Base-by-base conservation (phyloP, 1,140 invertebrate species). In the Callitettix versicolor region DNA sequence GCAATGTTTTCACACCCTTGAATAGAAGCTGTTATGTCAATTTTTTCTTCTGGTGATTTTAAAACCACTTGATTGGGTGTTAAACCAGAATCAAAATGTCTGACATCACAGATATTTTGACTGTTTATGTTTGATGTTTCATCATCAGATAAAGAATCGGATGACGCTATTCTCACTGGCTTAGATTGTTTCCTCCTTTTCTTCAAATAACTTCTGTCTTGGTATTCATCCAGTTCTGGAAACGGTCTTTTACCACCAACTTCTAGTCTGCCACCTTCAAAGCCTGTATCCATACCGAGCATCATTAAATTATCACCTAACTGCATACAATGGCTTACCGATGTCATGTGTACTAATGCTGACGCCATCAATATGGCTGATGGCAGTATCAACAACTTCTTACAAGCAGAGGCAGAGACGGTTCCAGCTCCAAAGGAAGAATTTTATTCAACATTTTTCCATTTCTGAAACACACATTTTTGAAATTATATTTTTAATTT, bases 171-270 rank as follows among this genome's bases (percentile, higher is more conserved):
- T 49, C 64, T 55, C 0, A 61, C 59, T 1, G 64, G 64, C 47
- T 64, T 65, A 2, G 62, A 60, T 47, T 65, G 64, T 52, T 65
- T 65, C 21, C 63, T 54, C 30, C 64, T 58, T 42, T 65, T 65
- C 41, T 65, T 65, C 4, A 60, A 40, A 42, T 63, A 56, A 26
- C 30, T 47, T 46, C 57, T 54, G 15, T 62, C 60, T 40, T 46
- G 34, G 46, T 62, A 58, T 17, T 60, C 61, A n/a, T 48, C 46
- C 12, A 55, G 56, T 21, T 57, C 55, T 2, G 48, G 50, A 17
- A 44, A 33, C n/a, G 30, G 34, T 20, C 53, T 46, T 53, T 56
- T 56, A 18, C 58, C 20, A 47, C 54, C 53, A 4, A 30, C 26
- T 21, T 26, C 47, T 15, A 34, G 34, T 20, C 44, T 49, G 17